These are phyloP conservation scores for Brachionus plicatilis DNA, from an alignment of 1,140 invertebrate species.

Conservation along the genomic window DNA sequence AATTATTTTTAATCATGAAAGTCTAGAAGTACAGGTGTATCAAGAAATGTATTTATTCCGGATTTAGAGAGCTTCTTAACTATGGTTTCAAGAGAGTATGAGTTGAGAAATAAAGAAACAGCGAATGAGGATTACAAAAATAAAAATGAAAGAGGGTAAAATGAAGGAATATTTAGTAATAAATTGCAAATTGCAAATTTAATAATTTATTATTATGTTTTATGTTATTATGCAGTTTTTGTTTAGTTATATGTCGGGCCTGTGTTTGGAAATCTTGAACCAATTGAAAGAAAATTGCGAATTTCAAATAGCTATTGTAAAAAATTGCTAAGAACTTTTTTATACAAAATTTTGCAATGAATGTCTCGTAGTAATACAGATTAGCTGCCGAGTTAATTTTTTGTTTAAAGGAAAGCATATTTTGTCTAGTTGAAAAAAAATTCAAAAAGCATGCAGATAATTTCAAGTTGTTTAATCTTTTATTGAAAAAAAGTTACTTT, in stretches of 20 bases:
- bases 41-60: neutral
- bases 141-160: neutral
- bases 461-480: neutral
- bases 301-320: neutral
- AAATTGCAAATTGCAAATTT: conserved; percentile 35
- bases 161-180: conserved; percentile 10
- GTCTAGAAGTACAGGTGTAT: neutral
- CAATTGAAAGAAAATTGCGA: conserved; percentile 1
- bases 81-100: neutral
- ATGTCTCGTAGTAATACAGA: neutral
- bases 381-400: neutral
- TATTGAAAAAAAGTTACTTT: neutral
- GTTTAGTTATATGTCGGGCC: neutral
- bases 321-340: neutral
- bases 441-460: neutral
- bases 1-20: neutral
- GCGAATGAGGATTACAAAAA: neutral
- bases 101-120: neutral
- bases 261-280: conserved; percentile 10
- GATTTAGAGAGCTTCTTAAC: neutral
- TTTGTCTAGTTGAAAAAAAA: neutral
- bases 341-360: neutral
- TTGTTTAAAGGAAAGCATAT: neutral
- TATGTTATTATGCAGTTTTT: conserved; percentile 1
- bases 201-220: conserved; percentile 32